Base-by-base conservation (phyloP, 2,888 invertebrate genomes). In the Drosophila kambysellisi region DNA sequence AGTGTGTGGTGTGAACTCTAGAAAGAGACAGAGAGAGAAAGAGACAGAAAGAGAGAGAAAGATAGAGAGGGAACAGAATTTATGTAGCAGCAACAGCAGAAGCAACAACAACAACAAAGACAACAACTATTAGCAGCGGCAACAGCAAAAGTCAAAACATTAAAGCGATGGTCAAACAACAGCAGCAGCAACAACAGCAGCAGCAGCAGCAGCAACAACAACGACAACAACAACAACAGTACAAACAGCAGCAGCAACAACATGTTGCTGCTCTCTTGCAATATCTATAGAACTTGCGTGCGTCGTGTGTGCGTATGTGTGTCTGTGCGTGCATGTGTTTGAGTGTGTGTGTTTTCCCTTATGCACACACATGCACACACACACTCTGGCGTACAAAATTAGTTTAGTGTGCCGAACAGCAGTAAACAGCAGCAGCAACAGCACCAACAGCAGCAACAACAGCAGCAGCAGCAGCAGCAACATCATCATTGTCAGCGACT, bases 401-500 rank as follows among this genome's bases (percentile, higher is more conserved):
- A 78, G 77, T 54, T 63, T 66, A 67, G 80, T 61, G 76, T 61
- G 67, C 61, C 66, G 54, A 68, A 60, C 67, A 81, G 67, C 68
- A 72, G 64, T 54, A 50, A 58, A n/a, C 37, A 66, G 37, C 39
- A 39, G 12, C 54, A 39, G 37, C 54, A 54, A 39, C 35, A 59
- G 35, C 66, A 68, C 48, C 67, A 81, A 57, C 68, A 72, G 50
- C 48, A 62, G 20, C 51, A 62, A 30, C 46, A 37, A 3, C 20
- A 61, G 32, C 76, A 74, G 68, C 76, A 74, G 72, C 82, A 82
- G 79, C 88, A 79, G 76, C 85, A 87, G 89, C 87, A 87, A 90
- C 87, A 87, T 87, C 90, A 87, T 87, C 87, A 87, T 87, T 87
- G 89, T 87, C 87, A 87, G 83, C 86, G 86, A 85, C 90, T 77